Conservation (phyloP, 2,888 invertebrate species). For the Acanthopleura granulata region DNA sequence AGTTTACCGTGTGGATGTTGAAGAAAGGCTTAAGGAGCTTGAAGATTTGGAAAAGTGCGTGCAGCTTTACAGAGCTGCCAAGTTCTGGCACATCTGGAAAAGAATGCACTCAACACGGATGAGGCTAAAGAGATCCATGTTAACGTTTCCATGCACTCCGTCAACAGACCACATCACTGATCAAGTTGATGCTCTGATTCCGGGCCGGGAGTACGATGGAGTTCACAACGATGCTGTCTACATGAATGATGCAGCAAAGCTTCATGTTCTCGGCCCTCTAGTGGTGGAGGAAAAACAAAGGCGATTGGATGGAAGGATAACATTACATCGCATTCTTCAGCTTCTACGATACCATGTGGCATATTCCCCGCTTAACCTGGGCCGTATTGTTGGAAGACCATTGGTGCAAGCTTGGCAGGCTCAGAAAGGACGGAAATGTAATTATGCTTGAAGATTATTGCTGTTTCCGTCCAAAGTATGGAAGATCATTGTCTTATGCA, state of each 20-base stretch:
- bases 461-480: no score
- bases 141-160: constrained; percentile 60
- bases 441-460: neutral
- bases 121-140: constrained; percentile 58
- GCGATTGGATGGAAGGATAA: constrained; percentile 36
- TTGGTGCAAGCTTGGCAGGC: neutral
- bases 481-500: no score
- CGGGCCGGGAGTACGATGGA: constrained; percentile 33
- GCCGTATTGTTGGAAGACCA: constrained; percentile 33
- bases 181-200: constrained; percentile 36
- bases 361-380: constrained; percentile 54
- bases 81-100: constrained; percentile 49
- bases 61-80: constrained; percentile 38
- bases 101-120: constrained; percentile 41
- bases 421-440: neutral
- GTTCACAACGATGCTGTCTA: neutral
- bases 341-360: constrained; percentile 41
- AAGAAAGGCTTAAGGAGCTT: constrained; percentile 50
- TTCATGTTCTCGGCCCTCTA: constrained; percentile 47
- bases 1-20: constrained; percentile 57
- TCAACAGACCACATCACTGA: constrained; percentile 34
- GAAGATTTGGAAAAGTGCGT: constrained; percentile 48
- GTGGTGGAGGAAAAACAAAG: constrained; percentile 39
- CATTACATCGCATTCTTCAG: constrained; percentile 37
- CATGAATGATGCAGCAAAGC: constrained; percentile 36